These are phyloP conservation scores for Octopus sinensis DNA, from an alignment of 1,140 invertebrate genomes.

Conservation along the genomic window DNA sequence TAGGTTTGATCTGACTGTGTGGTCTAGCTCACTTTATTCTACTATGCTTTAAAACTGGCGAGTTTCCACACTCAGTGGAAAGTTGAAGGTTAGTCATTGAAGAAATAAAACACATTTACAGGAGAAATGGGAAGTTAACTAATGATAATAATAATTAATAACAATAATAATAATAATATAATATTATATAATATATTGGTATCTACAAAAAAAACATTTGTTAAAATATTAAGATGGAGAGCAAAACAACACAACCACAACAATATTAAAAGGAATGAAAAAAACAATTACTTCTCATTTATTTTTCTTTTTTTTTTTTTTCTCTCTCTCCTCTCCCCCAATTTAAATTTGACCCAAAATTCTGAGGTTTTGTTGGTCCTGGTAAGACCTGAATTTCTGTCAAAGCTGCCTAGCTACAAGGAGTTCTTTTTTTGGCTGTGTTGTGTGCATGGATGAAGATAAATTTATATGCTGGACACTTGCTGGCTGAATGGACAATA, in stretches of 20 bases:
- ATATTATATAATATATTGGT: background rate
- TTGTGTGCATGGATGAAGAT: background rate
- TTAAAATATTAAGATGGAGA: background rate
- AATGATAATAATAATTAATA: background rate
- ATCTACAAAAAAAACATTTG: background rate
- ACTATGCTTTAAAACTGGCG: background rate
- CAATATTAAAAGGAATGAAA: background rate
- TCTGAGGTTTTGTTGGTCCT: background rate
- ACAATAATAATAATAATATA: background rate
- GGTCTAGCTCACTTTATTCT: background rate
- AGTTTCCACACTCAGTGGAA: background rate
- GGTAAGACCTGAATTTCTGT: background rate
- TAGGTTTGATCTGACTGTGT: background rate
- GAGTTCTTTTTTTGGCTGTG: background rate
- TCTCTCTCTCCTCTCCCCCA: background rate
- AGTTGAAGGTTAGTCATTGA: background rate
- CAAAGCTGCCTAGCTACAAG: too few species aligned
- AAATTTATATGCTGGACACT: background rate
- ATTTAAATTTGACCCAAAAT: background rate
- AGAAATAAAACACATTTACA: background rate
- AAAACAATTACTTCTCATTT: background rate
- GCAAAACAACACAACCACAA: background rate
- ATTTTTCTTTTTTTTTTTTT: background rate
- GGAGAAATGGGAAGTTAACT: background rate
- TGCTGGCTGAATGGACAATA: background rate